phyloP scores from a whole-genome alignment of 2,797 vertebrate species.

The Rhynchonycteris naso region DNA sequence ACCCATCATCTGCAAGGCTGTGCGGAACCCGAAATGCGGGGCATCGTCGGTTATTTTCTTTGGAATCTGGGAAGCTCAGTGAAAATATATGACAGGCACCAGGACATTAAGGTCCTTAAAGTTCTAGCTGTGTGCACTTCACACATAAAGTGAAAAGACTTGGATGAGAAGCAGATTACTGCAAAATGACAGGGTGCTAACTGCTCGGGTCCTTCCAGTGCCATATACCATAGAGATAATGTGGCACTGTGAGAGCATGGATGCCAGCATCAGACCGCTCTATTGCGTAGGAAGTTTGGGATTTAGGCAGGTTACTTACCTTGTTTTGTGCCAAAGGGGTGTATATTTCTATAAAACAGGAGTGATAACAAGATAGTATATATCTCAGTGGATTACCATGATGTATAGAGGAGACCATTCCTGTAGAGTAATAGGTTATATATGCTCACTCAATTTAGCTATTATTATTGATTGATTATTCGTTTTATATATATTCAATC shows the following conservation, averaged over 20 bases:
- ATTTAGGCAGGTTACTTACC: background rate
- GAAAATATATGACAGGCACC: background rate
- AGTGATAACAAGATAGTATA: background rate
- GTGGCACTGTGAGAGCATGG: background rate
- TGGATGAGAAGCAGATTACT: background rate
- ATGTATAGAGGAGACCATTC: background rate
- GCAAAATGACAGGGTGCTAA: background rate
- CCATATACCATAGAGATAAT: accelerated
- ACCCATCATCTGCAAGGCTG: background rate
- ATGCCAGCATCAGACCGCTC: background rate
- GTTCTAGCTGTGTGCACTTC: background rate
- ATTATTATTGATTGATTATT: background rate
- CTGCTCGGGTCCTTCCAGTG: background rate
- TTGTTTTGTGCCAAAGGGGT: background rate
- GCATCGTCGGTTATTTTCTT: slow-evolving; percentile 11
- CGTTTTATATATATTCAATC: background rate
- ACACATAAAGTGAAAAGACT: slow-evolving; percentile 6
- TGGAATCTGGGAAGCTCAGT: background rate
- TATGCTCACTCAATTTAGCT: background rate
- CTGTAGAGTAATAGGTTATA: background rate
- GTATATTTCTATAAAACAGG: background rate
- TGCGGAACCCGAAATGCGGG: background rate
- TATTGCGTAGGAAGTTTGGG: background rate
- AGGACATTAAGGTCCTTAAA: background rate
- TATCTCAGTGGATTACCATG: background rate